Percentiles rank a stretch among this genome's conserved stretches.
Evolutionary conservation across 2,113 vertebrate genomes (phyloP).

Genomic region (Myotis yumanensis): DNA sequence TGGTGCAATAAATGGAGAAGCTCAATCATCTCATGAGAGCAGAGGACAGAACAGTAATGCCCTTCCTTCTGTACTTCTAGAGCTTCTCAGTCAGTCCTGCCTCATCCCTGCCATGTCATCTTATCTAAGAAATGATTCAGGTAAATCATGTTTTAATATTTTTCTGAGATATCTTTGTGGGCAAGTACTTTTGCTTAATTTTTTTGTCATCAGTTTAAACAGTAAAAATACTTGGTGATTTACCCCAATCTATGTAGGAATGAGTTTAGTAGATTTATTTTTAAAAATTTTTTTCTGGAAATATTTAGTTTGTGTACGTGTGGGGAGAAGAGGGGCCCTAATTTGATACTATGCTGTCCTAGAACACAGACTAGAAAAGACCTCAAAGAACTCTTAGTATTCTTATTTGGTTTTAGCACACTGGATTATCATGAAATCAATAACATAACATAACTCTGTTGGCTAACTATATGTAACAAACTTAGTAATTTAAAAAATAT

Average conservation of each 20-base stretch:
- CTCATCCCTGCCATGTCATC: conserved; percentile 99
- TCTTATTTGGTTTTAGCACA: not conserved
- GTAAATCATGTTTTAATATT: conserved; percentile 77
- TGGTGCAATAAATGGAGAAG: conserved; percentile 87
- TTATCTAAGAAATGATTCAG: conserved; percentile 98
- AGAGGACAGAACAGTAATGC: conserved; percentile 92
- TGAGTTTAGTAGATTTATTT: not conserved
- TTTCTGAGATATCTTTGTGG: not conserved
- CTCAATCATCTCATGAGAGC: conserved; percentile 85
- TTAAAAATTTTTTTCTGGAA: not conserved
- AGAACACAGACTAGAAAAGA: not conserved
- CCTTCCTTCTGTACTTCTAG: conserved; percentile 93
- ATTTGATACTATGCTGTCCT: not conserved
- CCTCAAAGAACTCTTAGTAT: not conserved
- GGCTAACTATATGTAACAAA: not conserved
- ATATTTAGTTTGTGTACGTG: not conserved
- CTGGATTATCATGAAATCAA: not conserved
- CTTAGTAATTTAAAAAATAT: not conserved
- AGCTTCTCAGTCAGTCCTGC: conserved; percentile 97
- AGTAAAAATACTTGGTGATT: not conserved
- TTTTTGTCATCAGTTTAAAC: not conserved
- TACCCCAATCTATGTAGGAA: not conserved
- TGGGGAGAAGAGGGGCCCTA: not conserved
- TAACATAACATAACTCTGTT: not conserved
- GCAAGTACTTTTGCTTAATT: not conserved